phyloP scores from a whole-genome alignment of 2,113 vertebrate species.

The Istiophorus platypterus region DNA sequence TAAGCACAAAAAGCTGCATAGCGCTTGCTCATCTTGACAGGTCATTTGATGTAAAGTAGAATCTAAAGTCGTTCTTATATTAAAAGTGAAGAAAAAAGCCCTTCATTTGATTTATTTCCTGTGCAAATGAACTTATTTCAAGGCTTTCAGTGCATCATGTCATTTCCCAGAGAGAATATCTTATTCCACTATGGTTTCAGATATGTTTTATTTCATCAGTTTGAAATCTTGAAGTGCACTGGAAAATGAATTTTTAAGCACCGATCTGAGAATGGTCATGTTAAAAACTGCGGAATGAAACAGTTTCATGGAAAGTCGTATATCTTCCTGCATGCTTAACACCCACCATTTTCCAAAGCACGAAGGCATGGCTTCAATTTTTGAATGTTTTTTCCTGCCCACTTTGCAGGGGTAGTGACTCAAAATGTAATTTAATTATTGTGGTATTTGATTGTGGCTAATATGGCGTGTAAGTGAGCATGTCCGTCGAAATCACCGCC shows the following conservation, averaged over 20 bases:
- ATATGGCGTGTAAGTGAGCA: no score
- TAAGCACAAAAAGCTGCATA: not conserved
- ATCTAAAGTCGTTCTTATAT: not conserved
- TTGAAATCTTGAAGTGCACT: not conserved
- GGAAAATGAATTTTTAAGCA: not conserved
- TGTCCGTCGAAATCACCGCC: no score
- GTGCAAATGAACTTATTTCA: not conserved
- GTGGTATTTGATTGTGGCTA: no score
- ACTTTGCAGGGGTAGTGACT: not conserved
- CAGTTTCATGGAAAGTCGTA: not conserved
- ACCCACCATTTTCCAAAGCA: not conserved
- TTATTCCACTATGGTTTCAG: not conserved
- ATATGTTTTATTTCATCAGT: not conserved
- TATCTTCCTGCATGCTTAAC: not conserved
- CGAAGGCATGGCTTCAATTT: not conserved
- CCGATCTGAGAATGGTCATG: not conserved
- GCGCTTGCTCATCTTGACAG: not conserved
- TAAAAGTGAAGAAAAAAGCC: not conserved
- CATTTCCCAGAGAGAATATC: not conserved
- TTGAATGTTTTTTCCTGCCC: not conserved
- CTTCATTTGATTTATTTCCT: slow-evolving; percentile 17
- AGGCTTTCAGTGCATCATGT: not conserved
- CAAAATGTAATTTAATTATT: no score
- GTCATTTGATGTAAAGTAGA: not conserved
- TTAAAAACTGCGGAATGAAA: not conserved